Evolutionary conservation across 2,797 vertebrate genomes (phyloP), one percentile per base, ranked within the genome.

Genomic region (Remorina albescens): DNA sequence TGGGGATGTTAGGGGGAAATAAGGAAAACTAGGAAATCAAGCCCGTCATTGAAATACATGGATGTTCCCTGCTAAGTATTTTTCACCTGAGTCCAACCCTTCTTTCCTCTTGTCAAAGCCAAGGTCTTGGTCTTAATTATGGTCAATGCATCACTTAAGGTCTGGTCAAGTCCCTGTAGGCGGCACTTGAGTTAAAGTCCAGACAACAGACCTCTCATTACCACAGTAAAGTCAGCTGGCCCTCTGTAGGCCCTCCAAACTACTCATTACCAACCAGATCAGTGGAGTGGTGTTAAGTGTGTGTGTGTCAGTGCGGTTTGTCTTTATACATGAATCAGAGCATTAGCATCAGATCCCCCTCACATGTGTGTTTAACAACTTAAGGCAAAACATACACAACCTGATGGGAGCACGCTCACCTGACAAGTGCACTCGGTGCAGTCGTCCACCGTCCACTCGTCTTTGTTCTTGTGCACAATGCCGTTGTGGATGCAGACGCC

Each of bases 341-440:
- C 39, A 56, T 2, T 2, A 6, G 51, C 18, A 8, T 64, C 50
- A n/a, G n/a, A n/a, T n/a, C n/a, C n/a, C 30, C 36, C 41, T 25
- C 49, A 53, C 66, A 15, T 23, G 7, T 58, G 61, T 74, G 49
- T 60, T 63, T 37, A 66, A 72, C 26, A 18, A 53, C 69, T 71
- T 59, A 21, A 30, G n/a, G 64, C 49, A 19, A 26, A 44, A 46
- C 5, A 61, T 1, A 25, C 49, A 66, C 64, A 30, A 28, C 37
- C 34, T 50, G 55, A 60, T 49, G 39, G 23, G 3, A 37, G 58
- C 28, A 25, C 32, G 6, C 90, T 94, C 91, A 99, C 98, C 95
- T 98, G 97, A 90, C 98, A 99, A 86, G 96, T 98, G 89, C 98
- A 99, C 90, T 97, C 95, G 0, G 98, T 99, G 85, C 98, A 99